Percentiles rank a stretch among this genome's conserved stretches.
Evolutionary conservation across 2,888 invertebrate species (phyloP).

Genomic region (Eupsilia transversa): DNA sequence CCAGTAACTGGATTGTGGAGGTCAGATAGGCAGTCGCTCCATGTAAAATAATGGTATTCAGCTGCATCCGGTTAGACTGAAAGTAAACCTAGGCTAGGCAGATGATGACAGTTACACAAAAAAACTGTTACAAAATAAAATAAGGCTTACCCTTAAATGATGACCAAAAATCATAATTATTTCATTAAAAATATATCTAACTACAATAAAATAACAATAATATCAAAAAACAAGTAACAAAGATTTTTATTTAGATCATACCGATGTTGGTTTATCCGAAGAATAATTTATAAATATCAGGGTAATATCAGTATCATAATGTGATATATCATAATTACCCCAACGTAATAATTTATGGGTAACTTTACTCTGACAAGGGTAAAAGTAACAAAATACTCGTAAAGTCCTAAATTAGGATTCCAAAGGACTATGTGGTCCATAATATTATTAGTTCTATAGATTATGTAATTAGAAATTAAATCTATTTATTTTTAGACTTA

Average conservation of each 20-base stretch:
- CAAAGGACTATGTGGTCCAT: constrained; percentile 78
- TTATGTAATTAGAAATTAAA: constrained; percentile 50
- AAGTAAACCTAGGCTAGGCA: background rate
- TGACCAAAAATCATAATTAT: background rate
- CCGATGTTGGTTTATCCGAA: constrained; percentile 23
- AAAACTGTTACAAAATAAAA: background rate
- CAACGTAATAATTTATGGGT: constrained; percentile 41
- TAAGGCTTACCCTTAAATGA: background rate
- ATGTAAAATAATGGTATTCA: background rate
- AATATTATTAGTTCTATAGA: constrained; percentile 50
- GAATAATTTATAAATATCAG: constrained; percentile 20
- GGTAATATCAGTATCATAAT: constrained; percentile 18
- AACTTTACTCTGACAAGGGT: constrained; percentile 37
- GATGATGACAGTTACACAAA: background rate
- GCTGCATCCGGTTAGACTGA: background rate
- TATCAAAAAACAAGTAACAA: background rate
- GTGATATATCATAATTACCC: constrained; percentile 28
- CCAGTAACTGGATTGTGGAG: too few relatives aligned
- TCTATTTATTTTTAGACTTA: constrained; percentile 69
- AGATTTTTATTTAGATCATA: background rate
- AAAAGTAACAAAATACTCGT: constrained; percentile 46
- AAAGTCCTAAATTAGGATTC: constrained; percentile 84
- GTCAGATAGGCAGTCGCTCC: background rate
- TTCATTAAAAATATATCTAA: background rate
- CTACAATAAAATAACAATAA: background rate